Conservation (phyloP, 2,888 invertebrate species). For the Agonopterix heracliana region DNA sequence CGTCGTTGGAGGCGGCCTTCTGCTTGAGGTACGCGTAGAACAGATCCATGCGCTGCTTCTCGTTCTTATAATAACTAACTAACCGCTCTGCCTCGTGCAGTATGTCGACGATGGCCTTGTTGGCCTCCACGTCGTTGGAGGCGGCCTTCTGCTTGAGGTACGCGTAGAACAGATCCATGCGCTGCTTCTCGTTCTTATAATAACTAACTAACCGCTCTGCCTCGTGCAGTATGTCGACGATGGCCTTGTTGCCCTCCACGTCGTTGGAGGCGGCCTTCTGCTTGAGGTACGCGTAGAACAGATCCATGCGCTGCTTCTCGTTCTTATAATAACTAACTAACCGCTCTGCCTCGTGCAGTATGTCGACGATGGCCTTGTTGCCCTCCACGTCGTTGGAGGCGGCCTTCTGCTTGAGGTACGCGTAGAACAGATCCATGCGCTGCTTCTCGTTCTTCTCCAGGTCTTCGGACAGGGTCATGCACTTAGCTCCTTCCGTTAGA, state of each 20-base stretch:
- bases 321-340: constrained; percentile 77
- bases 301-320: constrained; percentile 96
- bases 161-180: too few species aligned
- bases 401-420: constrained; percentile 71
- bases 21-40: constrained; percentile 74
- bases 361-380: constrained; percentile 36
- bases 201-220: constrained; percentile 51
- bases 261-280: constrained; percentile 44
- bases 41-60: too few species aligned
- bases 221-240: constrained; percentile 55
- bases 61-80: constrained; percentile 80
- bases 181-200: constrained; percentile 93
- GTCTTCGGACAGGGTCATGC: constrained; percentile 96
- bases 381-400: constrained; percentile 40
- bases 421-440: constrained; percentile 96
- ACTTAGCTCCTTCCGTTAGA: constrained; percentile 94
- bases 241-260: constrained; percentile 34
- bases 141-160: constrained; percentile 65
- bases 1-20: constrained; percentile 42
- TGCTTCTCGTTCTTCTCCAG: constrained; percentile 97
- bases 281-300: constrained; percentile 87
- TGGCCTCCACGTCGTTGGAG: constrained; percentile 37
- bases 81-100: constrained; percentile 66
- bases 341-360: constrained; percentile 65
- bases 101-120: constrained; percentile 40